These are phyloP conservation scores for Pyrocoelia pectoralis DNA, from an alignment of 2,888 invertebrate species.

Conservation along the genomic window DNA sequence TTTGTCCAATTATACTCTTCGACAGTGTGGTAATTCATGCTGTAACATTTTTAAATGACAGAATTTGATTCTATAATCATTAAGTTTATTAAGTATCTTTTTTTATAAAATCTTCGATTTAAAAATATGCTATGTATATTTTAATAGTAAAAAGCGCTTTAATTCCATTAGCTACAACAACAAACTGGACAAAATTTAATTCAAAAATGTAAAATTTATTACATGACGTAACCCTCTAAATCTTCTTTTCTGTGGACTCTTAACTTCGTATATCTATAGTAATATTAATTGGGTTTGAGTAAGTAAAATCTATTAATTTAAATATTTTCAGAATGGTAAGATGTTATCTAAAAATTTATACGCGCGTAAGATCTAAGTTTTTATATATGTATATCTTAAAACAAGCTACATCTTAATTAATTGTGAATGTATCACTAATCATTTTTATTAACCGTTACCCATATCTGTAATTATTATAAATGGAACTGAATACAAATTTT, in stretches of 20 bases:
- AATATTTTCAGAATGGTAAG: neutral
- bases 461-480: neutral
- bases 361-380: neutral
- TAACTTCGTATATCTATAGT: neutral
- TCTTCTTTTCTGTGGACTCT: neutral
- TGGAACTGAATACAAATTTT: neutral
- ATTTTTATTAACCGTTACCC: slow-evolving; percentile 1
- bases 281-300: slow-evolving; percentile 4
- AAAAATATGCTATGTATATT: slow-evolving; percentile 2
- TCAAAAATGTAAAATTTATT: neutral
- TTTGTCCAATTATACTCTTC: neutral
- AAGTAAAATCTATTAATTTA: slow-evolving; percentile 1
- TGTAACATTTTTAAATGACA: neutral
- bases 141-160: neutral
- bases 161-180: neutral
- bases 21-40: neutral
- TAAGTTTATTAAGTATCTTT: neutral
- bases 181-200: slow-evolving; percentile 1
- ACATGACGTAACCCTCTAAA: neutral
- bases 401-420: slow-evolving; percentile 6
- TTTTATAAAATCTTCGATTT: neutral
- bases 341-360: slow-evolving; percentile 2
- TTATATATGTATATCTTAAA: neutral
- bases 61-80: neutral
- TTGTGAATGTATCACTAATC: neutral